A percentile compares a stretch with the other conserved stretches of the same genome.
Conservation (phyloP, 2,888 invertebrate genomes). For the Caenorhabditis panamensis region DNA sequence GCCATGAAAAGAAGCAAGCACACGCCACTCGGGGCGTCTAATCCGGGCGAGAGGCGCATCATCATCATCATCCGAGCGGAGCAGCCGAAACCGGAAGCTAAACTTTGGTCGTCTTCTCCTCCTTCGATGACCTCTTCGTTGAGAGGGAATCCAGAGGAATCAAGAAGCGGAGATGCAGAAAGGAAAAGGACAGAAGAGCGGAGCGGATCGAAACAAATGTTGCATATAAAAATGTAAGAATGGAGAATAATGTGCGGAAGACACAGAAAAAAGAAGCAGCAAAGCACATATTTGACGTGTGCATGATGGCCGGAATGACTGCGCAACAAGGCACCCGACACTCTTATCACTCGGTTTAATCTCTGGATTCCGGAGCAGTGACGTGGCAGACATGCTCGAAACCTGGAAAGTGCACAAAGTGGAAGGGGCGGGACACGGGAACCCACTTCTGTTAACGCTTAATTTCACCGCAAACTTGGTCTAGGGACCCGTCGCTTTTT, state of each 20-base stretch:
- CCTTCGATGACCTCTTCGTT: conserved; percentile 42
- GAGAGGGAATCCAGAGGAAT: conserved; percentile 1
- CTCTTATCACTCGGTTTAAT: conserved; percentile 13
- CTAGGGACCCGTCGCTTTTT: conserved; percentile 13
- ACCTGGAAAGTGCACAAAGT: conserved; percentile 13
- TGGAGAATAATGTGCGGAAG: conserved; percentile 12
- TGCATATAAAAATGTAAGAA: conserved; percentile 10
- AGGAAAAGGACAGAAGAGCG: background rate
- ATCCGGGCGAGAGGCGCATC: conserved; percentile 39
- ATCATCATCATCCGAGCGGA: conserved; percentile 11
- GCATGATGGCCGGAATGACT: conserved; percentile 30
- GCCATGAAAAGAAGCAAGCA: conserved; percentile 11
- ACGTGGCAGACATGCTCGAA: background rate
- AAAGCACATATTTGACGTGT: conserved; percentile 42
- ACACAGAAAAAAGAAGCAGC: conserved; percentile 15
- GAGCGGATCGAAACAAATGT: conserved; percentile 18
- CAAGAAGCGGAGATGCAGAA: background rate
- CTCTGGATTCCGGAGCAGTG: conserved; percentile 10
- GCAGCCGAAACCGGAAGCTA: conserved; percentile 42
- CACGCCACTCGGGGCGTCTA: conserved; percentile 16
- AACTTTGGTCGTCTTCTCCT: conserved; percentile 51
- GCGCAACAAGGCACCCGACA: background rate
- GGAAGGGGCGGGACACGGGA: conserved; percentile 9
- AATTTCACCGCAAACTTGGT: conserved; percentile 32
- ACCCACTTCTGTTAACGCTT: conserved; percentile 39